Conservation (phyloP, 1,140 invertebrate genomes). For the Episyrphus balteatus region DNA sequence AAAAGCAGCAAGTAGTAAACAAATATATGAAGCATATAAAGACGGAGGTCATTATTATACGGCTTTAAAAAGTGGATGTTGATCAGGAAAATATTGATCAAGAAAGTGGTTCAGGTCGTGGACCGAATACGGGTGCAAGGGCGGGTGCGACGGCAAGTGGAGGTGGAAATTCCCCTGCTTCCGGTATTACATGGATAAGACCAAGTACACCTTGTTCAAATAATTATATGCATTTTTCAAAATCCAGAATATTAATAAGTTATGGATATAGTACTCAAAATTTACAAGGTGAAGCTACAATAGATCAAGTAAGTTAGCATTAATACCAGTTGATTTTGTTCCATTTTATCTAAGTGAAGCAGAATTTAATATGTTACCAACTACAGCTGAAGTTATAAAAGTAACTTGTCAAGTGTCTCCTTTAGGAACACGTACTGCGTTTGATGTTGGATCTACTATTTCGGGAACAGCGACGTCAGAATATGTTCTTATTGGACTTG, state of each 20-base stretch:
- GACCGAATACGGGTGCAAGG: conserved; percentile 5
- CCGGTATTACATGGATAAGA: too few relatives aligned
- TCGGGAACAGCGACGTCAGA: conserved; percentile 6
- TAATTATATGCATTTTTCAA: too few relatives aligned
- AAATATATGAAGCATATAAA: conserved; percentile 5
- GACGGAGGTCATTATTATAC: conserved; percentile 1
- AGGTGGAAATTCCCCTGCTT: too few relatives aligned
- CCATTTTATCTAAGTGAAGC: conserved; percentile 8
- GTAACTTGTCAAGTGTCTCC: conserved; percentile 6
- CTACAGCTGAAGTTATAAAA: not conserved
- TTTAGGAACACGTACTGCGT: conserved; percentile 8
- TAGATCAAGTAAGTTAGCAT: conserved; percentile 1
- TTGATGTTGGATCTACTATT: conserved; percentile 7
- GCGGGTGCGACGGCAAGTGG: too few relatives aligned
- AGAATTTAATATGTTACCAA: conserved; percentile 6
- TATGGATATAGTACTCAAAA: too few relatives aligned
- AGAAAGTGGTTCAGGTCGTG: conserved; percentile 9
- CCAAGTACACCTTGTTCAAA: too few relatives aligned
- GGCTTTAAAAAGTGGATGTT: conserved; percentile 1
- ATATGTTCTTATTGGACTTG: conserved; percentile 5
- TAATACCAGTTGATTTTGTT: conserved; percentile 8
- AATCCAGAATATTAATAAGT: too few relatives aligned
- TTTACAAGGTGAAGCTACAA: too few relatives aligned
- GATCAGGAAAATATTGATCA: conserved; percentile 5
- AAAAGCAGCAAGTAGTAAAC: not conserved